Base-by-base conservation (phyloP, 1,140 invertebrate species). In the Eciton burchellii region DNA sequence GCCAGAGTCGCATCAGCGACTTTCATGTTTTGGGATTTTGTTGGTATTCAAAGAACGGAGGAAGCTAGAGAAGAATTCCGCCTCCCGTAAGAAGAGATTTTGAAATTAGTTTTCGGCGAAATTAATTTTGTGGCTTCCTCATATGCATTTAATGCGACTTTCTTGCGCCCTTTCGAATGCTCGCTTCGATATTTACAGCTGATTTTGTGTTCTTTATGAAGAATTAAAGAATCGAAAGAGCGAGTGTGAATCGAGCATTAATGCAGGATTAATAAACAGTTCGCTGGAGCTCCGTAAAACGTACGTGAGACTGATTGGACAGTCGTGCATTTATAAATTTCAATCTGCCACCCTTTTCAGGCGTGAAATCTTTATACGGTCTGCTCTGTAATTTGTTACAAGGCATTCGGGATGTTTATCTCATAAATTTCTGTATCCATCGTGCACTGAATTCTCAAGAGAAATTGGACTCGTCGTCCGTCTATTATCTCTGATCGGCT, bases 391-490 rank as follows among this genome's bases (percentile, higher is more conserved):
- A 49, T 74, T 49, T 47, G 16, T 41, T 63, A 63, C 72, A 16
- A n/a, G 35, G 43, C 8, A n/a, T 76, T 26, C 26, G 14, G 24
- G 43, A 74, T 74, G 24, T 74, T 74, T 62, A 74, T 16, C 49
- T 52, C 35, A 63, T 52, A 63, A 76, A 63, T 49, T 63, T 41
- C 47, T 63, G 14, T 63, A 35, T 52, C 16, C 26, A 49, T 76
- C 49, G 19, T 35, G 16, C 35, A 35, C 4, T 47, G 57, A 3
- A 11, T 57, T 57, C 41, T 21, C 21, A 12, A 16, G 26, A 76
- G 59, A 63, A 76, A 76, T 49, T 63, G 57, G 24, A 6, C 12
- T n/a, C 29, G 12, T 21, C 19, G 41, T 49, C 14, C 1, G 29
- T 52, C 14, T 63, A n/a, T 63, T 52, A 74, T 35, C 62, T 62